A percentile compares a stretch with the other conserved stretches of the same genome.
phyloP scores from a whole-genome alignment of 2,888 invertebrate genomes.

The Lasius fuliginosus region DNA sequence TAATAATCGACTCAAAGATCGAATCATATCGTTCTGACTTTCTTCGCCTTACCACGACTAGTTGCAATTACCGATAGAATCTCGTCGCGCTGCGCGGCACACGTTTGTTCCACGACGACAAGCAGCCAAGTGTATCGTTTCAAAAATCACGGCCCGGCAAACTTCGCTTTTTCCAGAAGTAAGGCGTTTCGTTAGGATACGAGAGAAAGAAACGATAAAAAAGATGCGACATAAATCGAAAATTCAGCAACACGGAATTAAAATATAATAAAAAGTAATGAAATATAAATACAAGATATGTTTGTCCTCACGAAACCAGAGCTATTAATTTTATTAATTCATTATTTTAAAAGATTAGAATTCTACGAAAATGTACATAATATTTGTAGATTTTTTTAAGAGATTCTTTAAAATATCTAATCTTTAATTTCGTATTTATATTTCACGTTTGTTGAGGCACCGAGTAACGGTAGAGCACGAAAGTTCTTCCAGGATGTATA shows the following conservation, averaged over 20 bases:
- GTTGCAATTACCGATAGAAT: constrained; percentile 77
- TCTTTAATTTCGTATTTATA: not conserved
- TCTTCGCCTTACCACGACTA: constrained; percentile 49
- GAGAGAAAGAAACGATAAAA: not conserved
- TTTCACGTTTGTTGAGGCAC: constrained; percentile 1
- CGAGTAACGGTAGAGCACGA: constrained; percentile 25
- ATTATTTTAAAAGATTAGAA: not conserved
- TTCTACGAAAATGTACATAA: not conserved
- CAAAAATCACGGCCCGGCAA: constrained; percentile 68
- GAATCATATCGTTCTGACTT: not conserved
- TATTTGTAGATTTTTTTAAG: not conserved
- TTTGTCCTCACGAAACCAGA: too few species aligned
- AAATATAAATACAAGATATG: too few species aligned
- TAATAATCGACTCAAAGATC: not conserved
- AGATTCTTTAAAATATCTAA: not conserved
- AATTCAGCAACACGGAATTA: not conserved
- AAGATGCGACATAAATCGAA: constrained; percentile 5
- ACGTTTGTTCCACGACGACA: constrained; percentile 70
- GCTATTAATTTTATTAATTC: too few species aligned
- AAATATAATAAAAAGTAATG: too few species aligned
- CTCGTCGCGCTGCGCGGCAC: constrained; percentile 72
- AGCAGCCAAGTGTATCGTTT: constrained; percentile 70
- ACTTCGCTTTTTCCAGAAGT: constrained; percentile 57
- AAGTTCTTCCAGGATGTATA: constrained; percentile 19
- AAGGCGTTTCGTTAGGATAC: constrained; percentile 43